These are phyloP conservation scores for Myocastor coypus DNA, from an alignment of 2,113 vertebrate genomes.

Conservation along the genomic window DNA sequence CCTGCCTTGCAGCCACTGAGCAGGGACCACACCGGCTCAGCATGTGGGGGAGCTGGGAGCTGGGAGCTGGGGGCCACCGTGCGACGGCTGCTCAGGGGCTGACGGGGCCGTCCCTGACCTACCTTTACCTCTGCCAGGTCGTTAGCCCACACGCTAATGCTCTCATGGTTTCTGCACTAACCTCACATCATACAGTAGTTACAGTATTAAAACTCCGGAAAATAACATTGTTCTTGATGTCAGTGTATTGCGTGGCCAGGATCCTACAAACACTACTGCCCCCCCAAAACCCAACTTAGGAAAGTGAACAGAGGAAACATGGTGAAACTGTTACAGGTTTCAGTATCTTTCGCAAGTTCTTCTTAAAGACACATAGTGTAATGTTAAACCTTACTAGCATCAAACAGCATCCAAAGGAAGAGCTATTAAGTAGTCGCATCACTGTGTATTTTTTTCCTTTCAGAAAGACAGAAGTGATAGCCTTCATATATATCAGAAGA, in stretches of 20 bases:
- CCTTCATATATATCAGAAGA: not conserved
- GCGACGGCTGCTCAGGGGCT: not conserved
- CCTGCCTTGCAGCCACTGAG: not conserved
- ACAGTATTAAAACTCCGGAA: not conserved
- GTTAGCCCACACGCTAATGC: not conserved
- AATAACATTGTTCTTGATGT: not conserved
- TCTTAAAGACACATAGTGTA: not conserved
- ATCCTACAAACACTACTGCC: not conserved
- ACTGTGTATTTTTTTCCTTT: not conserved
- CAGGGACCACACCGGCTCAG: not conserved
- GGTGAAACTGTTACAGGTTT: not conserved
- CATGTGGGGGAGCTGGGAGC: not conserved
- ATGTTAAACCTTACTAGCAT: conserved; percentile 26
- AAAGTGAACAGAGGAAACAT: not conserved
- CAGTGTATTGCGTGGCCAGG: not conserved
- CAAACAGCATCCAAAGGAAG: conserved; percentile 54
- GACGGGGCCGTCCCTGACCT: not conserved
- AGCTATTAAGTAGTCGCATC: not conserved
- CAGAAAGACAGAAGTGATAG: not conserved
- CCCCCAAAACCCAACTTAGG: not conserved
- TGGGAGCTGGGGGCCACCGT: not conserved
- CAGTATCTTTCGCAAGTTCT: conserved; percentile 10
- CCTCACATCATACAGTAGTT: conserved; percentile 5
- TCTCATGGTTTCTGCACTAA: not conserved
- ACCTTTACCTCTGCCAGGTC: not conserved